phyloP scores from a whole-genome alignment of 2,888 invertebrate genomes.

The Drosophila pseudotalamancana region DNA sequence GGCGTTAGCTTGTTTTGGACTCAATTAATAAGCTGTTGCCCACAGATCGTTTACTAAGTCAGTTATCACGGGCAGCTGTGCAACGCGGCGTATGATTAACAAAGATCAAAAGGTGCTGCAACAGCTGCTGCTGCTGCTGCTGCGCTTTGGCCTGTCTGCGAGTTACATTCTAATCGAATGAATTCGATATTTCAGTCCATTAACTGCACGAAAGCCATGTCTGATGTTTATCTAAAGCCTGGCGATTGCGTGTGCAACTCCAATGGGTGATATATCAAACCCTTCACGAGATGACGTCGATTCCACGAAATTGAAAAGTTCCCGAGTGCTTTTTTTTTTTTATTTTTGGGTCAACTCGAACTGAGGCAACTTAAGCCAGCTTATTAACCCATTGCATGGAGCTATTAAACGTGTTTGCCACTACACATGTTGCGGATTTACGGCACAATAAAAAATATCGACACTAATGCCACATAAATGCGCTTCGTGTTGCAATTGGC shows the following conservation, averaged over 20 bases:
- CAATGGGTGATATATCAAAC: conserved; percentile 58
- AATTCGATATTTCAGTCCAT: conserved; percentile 40
- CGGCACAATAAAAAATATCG: conserved; percentile 55
- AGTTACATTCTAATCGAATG: conserved; percentile 55
- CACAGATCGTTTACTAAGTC: conserved; percentile 50
- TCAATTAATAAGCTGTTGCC: conserved; percentile 57
- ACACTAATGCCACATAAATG: conserved; percentile 66
- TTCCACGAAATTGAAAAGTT: conserved; percentile 43
- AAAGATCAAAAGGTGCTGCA: conserved; percentile 29
- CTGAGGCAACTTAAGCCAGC: conserved; percentile 36
- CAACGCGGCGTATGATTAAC: conserved; percentile 24
- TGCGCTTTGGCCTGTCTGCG: conserved; percentile 30
- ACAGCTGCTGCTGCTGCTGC: conserved; percentile 27
- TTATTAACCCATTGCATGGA: conserved; percentile 30
- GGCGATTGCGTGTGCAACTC: conserved; percentile 47
- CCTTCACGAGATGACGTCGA: conserved; percentile 52
- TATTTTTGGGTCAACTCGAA: conserved; percentile 49
- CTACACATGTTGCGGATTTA: conserved; percentile 53
- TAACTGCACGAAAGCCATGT: conserved; percentile 68
- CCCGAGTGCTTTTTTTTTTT: conserved; percentile 23
- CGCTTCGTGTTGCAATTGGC: conserved; percentile 63
- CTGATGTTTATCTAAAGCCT: conserved; percentile 50
- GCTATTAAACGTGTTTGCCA: conserved; percentile 34
- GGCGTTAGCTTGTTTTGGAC: conserved; percentile 38
- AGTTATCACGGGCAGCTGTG: conserved; percentile 43